A percentile compares a stretch with the other conserved stretches of the same genome.
Conservation (phyloP, 2,797 vertebrate genomes). For the Buceros bicornis region DNA sequence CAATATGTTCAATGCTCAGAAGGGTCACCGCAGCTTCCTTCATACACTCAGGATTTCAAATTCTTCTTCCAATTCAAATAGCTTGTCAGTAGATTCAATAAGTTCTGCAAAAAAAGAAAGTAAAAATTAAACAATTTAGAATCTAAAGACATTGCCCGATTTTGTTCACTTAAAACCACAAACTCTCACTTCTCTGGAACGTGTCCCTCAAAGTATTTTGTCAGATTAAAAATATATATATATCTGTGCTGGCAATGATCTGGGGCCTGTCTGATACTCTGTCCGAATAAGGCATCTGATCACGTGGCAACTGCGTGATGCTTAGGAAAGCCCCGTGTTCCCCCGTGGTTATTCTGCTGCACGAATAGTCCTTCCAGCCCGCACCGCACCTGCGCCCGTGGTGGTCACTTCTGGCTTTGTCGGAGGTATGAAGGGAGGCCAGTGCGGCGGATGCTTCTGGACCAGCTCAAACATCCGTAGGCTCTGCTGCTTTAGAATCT, state of each 20-base stretch:
- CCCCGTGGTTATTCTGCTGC: background rate
- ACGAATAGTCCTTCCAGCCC: background rate
- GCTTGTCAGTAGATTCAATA: constrained; percentile 89
- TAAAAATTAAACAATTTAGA: fast-evolving
- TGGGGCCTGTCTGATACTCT: background rate
- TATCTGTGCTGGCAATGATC: background rate
- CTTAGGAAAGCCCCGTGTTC: background rate
- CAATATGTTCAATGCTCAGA: constrained; percentile 51
- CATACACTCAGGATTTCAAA: constrained; percentile 90
- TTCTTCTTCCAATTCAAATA: constrained; percentile 89
- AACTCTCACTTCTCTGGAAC: background rate
- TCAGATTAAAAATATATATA: background rate
- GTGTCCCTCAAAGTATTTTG: background rate
- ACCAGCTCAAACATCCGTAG: constrained; percentile 90
- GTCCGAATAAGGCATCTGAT: background rate
- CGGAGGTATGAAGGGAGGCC: constrained; percentile 90
- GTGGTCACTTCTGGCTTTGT: constrained; percentile 89
- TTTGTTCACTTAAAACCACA: background rate
- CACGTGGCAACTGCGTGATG: fast-evolving
- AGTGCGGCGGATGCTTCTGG: constrained; percentile 88
- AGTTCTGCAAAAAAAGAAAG: constrained; percentile 80
- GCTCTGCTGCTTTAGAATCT: constrained; percentile 86
- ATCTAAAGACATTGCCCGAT: background rate
- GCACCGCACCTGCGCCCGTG: constrained; percentile 86
- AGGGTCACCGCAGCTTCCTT: constrained; percentile 55